A percentile compares a stretch with the other conserved stretches of the same genome.
phyloP scores from a whole-genome alignment of 2,797 vertebrate species.

The Poeciliopsis turneri region DNA sequence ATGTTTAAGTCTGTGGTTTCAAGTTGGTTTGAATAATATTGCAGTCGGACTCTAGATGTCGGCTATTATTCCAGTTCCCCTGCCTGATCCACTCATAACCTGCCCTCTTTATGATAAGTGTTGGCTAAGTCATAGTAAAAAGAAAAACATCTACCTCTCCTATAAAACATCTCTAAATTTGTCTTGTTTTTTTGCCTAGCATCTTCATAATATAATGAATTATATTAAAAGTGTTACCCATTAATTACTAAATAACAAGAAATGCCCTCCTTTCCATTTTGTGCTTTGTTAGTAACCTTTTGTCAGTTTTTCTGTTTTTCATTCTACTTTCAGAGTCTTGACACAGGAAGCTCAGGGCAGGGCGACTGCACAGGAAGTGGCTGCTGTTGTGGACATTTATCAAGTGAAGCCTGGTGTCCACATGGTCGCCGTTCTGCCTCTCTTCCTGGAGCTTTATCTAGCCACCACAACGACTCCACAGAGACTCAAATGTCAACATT shows the following conservation, averaged over 20 bases:
- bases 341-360: constrained; percentile 52
- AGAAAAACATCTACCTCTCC: too few species aligned
- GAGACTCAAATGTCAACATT: constrained; percentile 23
- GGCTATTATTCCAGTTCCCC: background rate
- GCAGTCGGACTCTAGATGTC: background rate
- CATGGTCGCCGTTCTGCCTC: constrained; percentile 27
- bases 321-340: constrained; percentile 21
- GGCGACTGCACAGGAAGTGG: constrained; percentile 62
- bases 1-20: too few species aligned
- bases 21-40: background rate
- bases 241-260: background rate
- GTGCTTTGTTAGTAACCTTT: background rate
- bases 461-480: constrained; percentile 50
- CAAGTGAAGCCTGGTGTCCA: constrained; percentile 45
- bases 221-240: constrained; percentile 1
- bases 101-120: too few species aligned
- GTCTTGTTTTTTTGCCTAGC: background rate
- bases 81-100: too few species aligned
- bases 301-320: constrained; percentile 11
- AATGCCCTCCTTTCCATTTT: background rate
- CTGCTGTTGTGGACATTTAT: constrained; percentile 52
- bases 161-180: too few species aligned
- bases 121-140: too few species aligned
- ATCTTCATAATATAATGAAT: background rate
- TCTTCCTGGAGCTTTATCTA: constrained; percentile 40